These are phyloP conservation scores for Keiferia lycopersicella DNA, from an alignment of 2,888 invertebrate species.

Conservation along the genomic window DNA sequence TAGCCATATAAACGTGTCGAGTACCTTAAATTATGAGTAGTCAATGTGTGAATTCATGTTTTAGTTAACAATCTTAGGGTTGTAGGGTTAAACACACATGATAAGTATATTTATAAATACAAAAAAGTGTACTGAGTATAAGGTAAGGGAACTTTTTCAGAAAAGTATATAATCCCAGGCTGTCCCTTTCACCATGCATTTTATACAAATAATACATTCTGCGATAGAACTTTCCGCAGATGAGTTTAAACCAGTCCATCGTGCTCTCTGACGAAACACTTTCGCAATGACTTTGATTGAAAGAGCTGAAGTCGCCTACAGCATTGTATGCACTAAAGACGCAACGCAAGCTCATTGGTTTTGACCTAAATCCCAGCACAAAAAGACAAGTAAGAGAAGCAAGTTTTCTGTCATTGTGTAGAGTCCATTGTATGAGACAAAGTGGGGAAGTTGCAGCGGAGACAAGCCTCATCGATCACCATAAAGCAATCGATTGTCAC, in stretches of 20 bases:
- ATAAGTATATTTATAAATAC: too few relatives aligned
- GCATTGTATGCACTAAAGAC: background rate
- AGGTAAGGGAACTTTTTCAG: too few relatives aligned
- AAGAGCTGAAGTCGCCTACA: background rate
- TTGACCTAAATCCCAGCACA: conserved; percentile 28
- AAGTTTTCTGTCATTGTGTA: conserved; percentile 29
- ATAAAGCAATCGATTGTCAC: conserved; percentile 30
- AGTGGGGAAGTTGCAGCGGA: conserved; percentile 57
- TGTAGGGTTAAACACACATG: too few relatives aligned
- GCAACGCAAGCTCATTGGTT: conserved; percentile 22
- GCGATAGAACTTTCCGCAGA: too few relatives aligned
- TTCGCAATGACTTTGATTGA: background rate
- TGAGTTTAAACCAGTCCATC: too few relatives aligned
- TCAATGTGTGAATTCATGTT: too few relatives aligned
- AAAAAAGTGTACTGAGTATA: too few relatives aligned
- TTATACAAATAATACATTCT: too few relatives aligned
- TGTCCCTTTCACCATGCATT: too few relatives aligned
- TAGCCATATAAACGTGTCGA: background rate
- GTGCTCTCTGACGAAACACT: background rate
- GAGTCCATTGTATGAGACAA: conserved; percentile 59
- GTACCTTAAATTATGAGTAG: too few relatives aligned
- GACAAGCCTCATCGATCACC: conserved; percentile 33
- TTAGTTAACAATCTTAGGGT: too few relatives aligned
- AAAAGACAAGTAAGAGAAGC: conserved; percentile 22
- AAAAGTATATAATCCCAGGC: too few relatives aligned